Percentiles rank a stretch among this genome's conserved stretches.
phyloP scores from a whole-genome alignment of 2,888 invertebrate genomes.

The Cantharis flavilabris region DNA sequence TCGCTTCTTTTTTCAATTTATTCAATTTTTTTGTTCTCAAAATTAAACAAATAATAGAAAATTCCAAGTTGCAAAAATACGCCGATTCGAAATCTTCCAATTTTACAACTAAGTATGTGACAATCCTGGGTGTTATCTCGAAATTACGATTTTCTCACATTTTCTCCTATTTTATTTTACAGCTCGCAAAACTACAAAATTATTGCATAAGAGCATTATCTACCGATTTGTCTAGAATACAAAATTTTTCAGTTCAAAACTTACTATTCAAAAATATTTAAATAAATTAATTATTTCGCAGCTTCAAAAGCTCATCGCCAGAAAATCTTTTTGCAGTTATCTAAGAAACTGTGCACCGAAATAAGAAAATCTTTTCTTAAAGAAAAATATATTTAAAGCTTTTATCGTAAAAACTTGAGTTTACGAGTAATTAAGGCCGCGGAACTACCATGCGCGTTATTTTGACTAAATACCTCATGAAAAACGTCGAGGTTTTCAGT shows the following conservation, averaged over 20 bases:
- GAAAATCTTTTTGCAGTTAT: too few relatives aligned
- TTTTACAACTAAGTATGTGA: conserved; percentile 1
- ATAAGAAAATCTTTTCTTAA: too few relatives aligned
- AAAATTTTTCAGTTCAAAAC: neutral
- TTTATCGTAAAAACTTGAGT: too few relatives aligned
- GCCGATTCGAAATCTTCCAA: conserved; percentile 4
- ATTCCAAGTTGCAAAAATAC: neutral
- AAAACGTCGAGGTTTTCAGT: too few relatives aligned
- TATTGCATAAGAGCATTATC: neutral
- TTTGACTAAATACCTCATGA: too few relatives aligned
- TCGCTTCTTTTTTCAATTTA: neutral
- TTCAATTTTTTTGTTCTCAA: neutral
- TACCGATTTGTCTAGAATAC: neutral
- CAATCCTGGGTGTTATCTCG: neutral
- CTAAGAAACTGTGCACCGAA: too few relatives aligned
- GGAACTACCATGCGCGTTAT: too few relatives aligned
- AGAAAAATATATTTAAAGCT: too few relatives aligned
- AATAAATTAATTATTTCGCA: too few relatives aligned
- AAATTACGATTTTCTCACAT: neutral
- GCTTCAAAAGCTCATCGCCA: neutral
- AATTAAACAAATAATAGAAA: neutral
- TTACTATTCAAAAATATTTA: too few relatives aligned
- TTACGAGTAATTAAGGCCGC: too few relatives aligned
- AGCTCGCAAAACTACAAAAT: neutral
- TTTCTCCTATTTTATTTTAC: neutral